Base-by-base conservation (phyloP, 2,888 invertebrate species). In the Leptopilina myrica region DNA sequence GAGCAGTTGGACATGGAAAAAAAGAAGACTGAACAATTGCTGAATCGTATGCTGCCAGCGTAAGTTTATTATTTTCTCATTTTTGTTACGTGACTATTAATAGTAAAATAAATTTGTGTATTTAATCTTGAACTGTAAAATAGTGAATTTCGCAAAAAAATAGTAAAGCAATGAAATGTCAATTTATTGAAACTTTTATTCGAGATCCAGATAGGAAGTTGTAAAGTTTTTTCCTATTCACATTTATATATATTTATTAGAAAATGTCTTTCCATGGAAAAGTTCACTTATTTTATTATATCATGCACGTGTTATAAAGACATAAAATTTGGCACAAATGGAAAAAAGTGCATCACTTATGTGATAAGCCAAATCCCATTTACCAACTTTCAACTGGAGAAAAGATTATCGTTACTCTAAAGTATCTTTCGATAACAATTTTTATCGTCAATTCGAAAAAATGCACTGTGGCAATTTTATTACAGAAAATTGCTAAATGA, bases 1-100 rank as follows among this genome's bases (percentile, higher is more conserved):
- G 97, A 97, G 87, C 98, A 98, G 90, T 93, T 98, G 85, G 97
- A 98, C 88, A 96, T 97, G 93, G 98, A 98, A 92, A 97, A 98
- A 93, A 97, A 97, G 93, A 98, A 98, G 93, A 98, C 98, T 75
- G 98, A 98, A 90, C 98, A 97, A 91, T 93, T 98, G 79, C 93
- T 98, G 65, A 97, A 96, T 92, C 94, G 97, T 87, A 98, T 97
- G 97, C 92, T 97, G 83, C 97, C 97, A 33, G 96, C 95, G 97
- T 96, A 92, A 89, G 86, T 83, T 2, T 49, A 53, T 33, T 33
- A 64, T 59, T 7, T 20, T 20, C 20, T 20, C 20, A 20, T 20
- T 20, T 20, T 20, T 20, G 20, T 20, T 20, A 20, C 20, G 20
- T 20, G 20, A 20, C 20, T 20, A 1, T 20, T 20, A 20, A 20